These are phyloP conservation scores for Spatulosminthurus flaviceps DNA, from an alignment of 2,888 invertebrate species.

Conservation along the genomic window DNA sequence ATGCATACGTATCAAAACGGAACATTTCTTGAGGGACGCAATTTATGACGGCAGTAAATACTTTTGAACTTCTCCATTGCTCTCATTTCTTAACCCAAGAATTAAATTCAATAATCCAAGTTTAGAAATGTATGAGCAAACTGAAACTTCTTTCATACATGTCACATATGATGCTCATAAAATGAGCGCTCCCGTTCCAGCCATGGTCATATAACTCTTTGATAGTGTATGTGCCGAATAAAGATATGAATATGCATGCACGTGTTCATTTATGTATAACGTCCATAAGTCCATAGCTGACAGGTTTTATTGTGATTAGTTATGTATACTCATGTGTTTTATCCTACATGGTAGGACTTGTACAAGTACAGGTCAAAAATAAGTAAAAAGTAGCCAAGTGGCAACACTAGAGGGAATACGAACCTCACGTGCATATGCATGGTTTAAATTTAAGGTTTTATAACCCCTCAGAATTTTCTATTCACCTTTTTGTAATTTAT, in stretches of 20 bases:
- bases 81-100: conserved; percentile 3
- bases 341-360: background rate
- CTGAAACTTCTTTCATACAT: conserved; percentile 2
- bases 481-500: background rate
- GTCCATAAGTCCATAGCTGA: background rate
- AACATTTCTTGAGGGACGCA: background rate
- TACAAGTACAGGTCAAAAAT: background rate
- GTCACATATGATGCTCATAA: conserved; percentile 20
- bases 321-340: background rate
- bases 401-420: background rate
- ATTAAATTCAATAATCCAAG: background rate
- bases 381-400: no score
- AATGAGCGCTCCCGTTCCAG: background rate
- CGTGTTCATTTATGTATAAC: background rate
- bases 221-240: background rate
- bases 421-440: background rate
- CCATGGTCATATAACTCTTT: no score
- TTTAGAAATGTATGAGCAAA: background rate
- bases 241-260: background rate
- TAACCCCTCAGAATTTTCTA: conserved; percentile 10
- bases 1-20: background rate
- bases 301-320: background rate
- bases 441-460: conserved; percentile 18
- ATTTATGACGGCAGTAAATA: conserved; percentile 26
- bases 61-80: background rate